Evolutionary conservation across 2,113 vertebrate genomes (phyloP).

Genomic region (Scopus umbretta): DNA sequence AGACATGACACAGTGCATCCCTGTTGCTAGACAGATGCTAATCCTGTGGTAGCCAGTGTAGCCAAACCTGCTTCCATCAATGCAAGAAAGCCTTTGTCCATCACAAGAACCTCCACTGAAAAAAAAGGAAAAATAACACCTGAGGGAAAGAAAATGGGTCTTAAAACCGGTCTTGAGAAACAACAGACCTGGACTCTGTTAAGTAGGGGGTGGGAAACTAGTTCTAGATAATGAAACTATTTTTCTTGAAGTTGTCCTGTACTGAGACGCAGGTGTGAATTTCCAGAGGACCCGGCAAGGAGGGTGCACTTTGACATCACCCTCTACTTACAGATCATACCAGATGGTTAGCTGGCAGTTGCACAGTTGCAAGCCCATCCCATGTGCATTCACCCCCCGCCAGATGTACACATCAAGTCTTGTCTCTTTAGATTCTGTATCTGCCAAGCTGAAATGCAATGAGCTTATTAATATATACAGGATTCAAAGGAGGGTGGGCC

Average conservation of each 20-base stretch:
- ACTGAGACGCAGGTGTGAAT: slow-evolving; percentile 1
- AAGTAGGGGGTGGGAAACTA: background rate
- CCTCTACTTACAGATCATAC: slow-evolving; percentile 26
- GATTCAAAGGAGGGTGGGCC: background rate
- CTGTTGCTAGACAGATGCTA: slow-evolving; percentile 37
- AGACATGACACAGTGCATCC: slow-evolving; percentile 38
- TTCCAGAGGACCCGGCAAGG: background rate
- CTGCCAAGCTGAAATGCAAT: slow-evolving; percentile 21
- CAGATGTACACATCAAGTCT: slow-evolving; percentile 42
- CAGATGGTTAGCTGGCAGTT: slow-evolving; percentile 62
- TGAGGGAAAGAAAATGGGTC: background rate
- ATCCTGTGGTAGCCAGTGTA: background rate
- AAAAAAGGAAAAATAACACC: background rate
- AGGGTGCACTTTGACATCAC: slow-evolving; percentile 50
- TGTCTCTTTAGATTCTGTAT: slow-evolving; percentile 22
- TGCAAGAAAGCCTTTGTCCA: background rate
- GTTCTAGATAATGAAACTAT: background rate
- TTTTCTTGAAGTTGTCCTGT: background rate
- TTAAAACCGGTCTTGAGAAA: background rate
- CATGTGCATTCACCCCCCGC: slow-evolving; percentile 13
- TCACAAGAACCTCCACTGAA: background rate
- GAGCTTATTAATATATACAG: background rate
- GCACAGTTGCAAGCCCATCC: slow-evolving; percentile 44
- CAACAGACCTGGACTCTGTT: background rate
- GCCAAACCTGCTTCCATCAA: background rate